Evolutionary conservation across 2,113 vertebrate species (phyloP), one percentile per base, ranked within the genome.

Genomic region (Erpornis zantholeuca): DNA sequence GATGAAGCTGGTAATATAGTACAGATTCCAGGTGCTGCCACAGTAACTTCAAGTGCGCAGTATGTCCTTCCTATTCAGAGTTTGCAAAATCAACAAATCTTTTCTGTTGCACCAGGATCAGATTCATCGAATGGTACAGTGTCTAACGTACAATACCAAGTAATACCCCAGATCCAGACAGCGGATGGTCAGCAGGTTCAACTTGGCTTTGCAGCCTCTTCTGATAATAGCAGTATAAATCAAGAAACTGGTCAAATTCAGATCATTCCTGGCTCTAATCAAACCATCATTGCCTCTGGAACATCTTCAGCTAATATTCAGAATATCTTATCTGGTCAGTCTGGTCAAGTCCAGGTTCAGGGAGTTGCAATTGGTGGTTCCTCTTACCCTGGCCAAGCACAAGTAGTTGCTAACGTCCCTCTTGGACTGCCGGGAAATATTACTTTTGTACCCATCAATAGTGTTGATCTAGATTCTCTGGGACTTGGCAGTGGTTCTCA

Each of bases 121-220:
- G 99, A 99, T 94, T 97, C 98, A 85, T 98, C 99, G 96, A 98
- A 99, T 98, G 99, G 99, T 97, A 98, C 99, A 97, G 99, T 99
- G 98, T 99, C 99, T 98, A 99, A 98, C 94, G 99, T 99, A 98
- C 99, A 99, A 80, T 99, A 99, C 98, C 99, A 99, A 99, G 99
- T 99, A 97, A 99, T 99, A 98, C 99, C 99, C 98, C 99, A 99
- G 97, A 98, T 99, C 97, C 99, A 99, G 97, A 99, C 99, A 86
- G 97, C 99, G 88, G 99, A 99, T 90, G 99, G 99, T 94, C 98
- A 98, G 82, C 98, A 98, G 78, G 98, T 98, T 98, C 99, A 99
- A 94, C 98, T 99, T 98, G 99, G 99, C 97, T 99, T 99, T 97
- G 98, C 99, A 96, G 97, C 99, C 40, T 98, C 99, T 53, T 97